Evolutionary conservation across 1,140 invertebrate genomes (phyloP).

Genomic region (Drosophila nikananu): DNA sequence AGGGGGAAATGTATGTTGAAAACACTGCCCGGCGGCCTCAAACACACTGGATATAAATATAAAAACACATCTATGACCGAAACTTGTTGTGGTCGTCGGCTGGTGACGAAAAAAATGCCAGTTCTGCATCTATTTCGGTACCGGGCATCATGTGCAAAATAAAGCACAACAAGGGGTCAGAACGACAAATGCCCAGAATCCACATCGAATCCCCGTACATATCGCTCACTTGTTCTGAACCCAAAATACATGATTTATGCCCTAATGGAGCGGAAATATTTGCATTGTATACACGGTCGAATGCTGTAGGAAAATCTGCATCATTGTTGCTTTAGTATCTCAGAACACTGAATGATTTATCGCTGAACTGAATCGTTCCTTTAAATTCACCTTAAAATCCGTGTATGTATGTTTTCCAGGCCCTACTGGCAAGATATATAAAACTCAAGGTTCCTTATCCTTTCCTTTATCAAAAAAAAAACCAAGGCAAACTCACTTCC

Average conservation of each 20-base stretch:
- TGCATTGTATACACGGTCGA: neutral
- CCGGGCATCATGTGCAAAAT: constrained; percentile 62
- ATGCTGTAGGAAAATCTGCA: neutral
- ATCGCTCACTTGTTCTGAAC: constrained; percentile 18
- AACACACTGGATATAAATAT: constrained; percentile 63
- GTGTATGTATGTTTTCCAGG: neutral
- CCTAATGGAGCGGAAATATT: constrained; percentile 20
- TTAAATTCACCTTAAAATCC: neutral
- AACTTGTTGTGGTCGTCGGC: constrained; percentile 43
- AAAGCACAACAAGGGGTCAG: constrained; percentile 36
- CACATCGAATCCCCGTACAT: constrained; percentile 37
- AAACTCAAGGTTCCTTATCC: neutral
- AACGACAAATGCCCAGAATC: constrained; percentile 45
- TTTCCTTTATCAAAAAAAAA: neutral
- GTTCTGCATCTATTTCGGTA: constrained; percentile 58
- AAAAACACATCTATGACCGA: constrained; percentile 47
- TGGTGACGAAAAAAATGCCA: constrained; percentile 60
- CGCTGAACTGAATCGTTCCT: neutral
- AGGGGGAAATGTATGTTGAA: constrained; percentile 14
- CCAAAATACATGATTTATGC: constrained; percentile 21
- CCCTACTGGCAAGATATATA: too few species aligned
- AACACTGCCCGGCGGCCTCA: constrained; percentile 28
- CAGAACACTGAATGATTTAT: constrained; percentile 7
- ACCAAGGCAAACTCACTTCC: constrained; percentile 56
- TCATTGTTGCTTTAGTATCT: constrained; percentile 1